Evolutionary conservation across 2,797 vertebrate genomes (phyloP), one percentile per base, ranked within the genome.

Genomic region (Luscinia megarhynchos): DNA sequence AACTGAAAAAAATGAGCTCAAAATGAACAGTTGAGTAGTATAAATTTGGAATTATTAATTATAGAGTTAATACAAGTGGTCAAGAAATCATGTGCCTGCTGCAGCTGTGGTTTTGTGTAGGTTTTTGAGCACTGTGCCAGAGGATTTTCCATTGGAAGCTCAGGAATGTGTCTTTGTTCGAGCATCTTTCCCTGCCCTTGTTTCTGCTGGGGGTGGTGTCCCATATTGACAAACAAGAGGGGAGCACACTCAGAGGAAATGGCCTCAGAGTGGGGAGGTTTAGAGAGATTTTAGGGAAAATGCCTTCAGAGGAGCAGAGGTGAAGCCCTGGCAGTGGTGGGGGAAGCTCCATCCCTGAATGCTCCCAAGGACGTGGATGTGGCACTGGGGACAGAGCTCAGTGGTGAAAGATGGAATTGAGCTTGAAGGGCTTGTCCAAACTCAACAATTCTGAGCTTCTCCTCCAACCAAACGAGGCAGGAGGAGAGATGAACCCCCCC

Each of bases 401-500:
- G 61, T 1, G 61, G 4, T 4, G 19, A 57, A 6, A 0, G 1
- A 0, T 5, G 53, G 10, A 21, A 17, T 55, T 7, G 21, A 55
- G 41, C 48, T 27, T 16, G 22, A 11, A 36, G 48, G 41, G n/a
- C 18, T 68, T 40, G 36, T 4, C 77, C 48, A 11, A 55, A 12
- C 8, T 54, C 0, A 6, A 11, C 34, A 61, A 23, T 5, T 27
- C 30, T 2, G 2, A 7, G 34, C 7, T 1, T 68, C 30, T 54
- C 16, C 32, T 11, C 46, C 12, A 9, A 15, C 3, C 46, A 64
- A 21, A 6, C 0, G 22, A 32, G 29, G 38, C 34, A 77, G 38
- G 6, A 76, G 50, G 10, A 43, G 58, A 58, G 26, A 12, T 2
- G 7, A 19, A 16, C 0, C 16, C 20, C 18, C 9, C 29, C 53